phyloP scores from a whole-genome alignment of 2,797 vertebrate genomes.

The Anabas testudineus region DNA sequence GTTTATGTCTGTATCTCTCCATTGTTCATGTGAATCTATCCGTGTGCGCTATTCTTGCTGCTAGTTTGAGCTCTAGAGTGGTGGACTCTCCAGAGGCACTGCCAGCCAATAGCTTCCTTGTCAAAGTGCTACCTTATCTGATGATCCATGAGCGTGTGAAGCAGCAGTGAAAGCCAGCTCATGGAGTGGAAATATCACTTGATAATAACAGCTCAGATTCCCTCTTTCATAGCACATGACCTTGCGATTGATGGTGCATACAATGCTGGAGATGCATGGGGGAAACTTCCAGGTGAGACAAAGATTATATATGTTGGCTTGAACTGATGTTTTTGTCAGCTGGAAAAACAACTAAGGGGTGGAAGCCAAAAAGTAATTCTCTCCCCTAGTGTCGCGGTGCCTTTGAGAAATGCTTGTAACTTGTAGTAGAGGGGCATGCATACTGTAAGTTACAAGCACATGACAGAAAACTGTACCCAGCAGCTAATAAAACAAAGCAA shows the following conservation, averaged over 20 bases:
- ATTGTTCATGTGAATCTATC: not conserved
- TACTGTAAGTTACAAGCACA: too few species aligned
- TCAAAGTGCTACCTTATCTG: conserved; percentile 66
- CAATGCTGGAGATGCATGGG: conserved; percentile 33
- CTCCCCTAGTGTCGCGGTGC: conserved; percentile 28
- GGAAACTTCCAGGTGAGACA: conserved; percentile 48
- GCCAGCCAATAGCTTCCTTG: conserved; percentile 58
- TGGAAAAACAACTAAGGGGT: conserved; percentile 9
- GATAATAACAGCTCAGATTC: conserved; percentile 62
- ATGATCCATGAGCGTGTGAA: conserved; percentile 66
- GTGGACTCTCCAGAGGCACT: conserved; percentile 45
- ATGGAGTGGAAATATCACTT: conserved; percentile 63
- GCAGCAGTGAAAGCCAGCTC: conserved; percentile 52
- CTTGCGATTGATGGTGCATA: conserved; percentile 64
- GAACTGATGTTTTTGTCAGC: conserved; percentile 37
- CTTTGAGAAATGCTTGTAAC: conserved; percentile 48
- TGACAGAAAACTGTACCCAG: not conserved
- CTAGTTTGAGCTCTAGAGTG: conserved; percentile 22
- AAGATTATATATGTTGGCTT: conserved; percentile 44
- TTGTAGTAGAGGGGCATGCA: conserved; percentile 28
- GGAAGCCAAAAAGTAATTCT: conserved; percentile 42
- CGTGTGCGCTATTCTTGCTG: conserved; percentile 19
- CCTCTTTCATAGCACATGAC: conserved; percentile 55
- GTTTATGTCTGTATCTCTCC: not conserved
- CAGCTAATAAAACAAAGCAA: conserved; percentile 28